Percentiles rank a stretch among this genome's conserved stretches.
These are phyloP conservation scores for Petaurus breviceps DNA, from an alignment of 2,113 vertebrate genomes.

Conservation along the genomic window DNA sequence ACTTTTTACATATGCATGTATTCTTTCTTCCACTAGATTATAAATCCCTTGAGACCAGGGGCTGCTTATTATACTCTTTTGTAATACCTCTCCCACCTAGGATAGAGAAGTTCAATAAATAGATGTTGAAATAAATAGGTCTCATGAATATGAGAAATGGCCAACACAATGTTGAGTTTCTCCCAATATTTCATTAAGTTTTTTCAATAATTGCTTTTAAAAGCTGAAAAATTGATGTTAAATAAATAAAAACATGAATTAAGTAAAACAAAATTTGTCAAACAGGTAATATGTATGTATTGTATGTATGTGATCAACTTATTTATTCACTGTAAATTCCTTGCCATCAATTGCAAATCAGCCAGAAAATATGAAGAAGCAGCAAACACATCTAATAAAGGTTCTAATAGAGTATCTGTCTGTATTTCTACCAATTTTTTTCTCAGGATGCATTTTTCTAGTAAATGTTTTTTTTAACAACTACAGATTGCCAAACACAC, in stretches of 20 bases:
- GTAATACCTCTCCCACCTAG: not conserved
- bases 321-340: conserved; percentile 40
- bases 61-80: not conserved
- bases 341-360: conserved; percentile 2
- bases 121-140: not conserved
- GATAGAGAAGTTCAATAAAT: not conserved
- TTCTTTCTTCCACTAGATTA: not conserved
- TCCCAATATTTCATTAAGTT: conserved; percentile 20
- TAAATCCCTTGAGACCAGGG: conserved; percentile 7
- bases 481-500: conserved; percentile 67
- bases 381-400: not conserved
- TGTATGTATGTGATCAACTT: not conserved
- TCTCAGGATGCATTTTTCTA: conserved; percentile 61
- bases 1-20: conserved; percentile 10
- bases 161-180: not conserved
- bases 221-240: conserved; percentile 27
- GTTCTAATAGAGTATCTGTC: conserved; percentile 50
- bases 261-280: conserved; percentile 36
- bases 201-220: conserved; percentile 24
- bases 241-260: not conserved
- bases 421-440: conserved; percentile 45
- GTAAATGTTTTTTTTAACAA: conserved; percentile 47
- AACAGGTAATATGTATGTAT: not conserved
- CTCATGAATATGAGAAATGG: not conserved
- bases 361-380: not conserved